phyloP scores from a whole-genome alignment of 2,797 vertebrate species.

The Lates japonicus region DNA sequence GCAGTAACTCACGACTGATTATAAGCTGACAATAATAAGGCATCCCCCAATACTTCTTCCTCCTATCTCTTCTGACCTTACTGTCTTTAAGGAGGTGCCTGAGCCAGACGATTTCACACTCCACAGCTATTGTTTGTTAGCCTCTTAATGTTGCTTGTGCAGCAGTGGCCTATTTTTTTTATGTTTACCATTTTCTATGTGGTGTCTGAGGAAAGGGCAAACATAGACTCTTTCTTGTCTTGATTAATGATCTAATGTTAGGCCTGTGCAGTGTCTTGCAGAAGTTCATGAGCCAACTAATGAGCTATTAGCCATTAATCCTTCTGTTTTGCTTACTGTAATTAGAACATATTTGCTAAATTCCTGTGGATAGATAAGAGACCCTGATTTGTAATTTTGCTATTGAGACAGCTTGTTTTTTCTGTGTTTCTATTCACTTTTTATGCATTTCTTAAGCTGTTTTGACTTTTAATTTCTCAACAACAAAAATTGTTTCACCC shows the following conservation, averaged over 20 bases:
- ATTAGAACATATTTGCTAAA: slow-evolving; percentile 18
- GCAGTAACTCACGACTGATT: slow-evolving; percentile 10
- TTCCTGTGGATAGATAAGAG: background rate
- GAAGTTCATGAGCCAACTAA: slow-evolving; percentile 30
- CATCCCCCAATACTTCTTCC: slow-evolving; percentile 11
- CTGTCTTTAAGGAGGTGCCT: slow-evolving; percentile 22
- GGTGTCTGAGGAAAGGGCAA: slow-evolving; percentile 14
- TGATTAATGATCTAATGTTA: slow-evolving; percentile 41
- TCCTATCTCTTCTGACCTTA: background rate
- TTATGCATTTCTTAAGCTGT: background rate
- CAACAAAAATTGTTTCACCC: slow-evolving; percentile 45
- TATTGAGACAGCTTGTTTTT: background rate
- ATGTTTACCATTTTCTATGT: slow-evolving; percentile 1
- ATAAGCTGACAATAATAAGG: slow-evolving; percentile 12
- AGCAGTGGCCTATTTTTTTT: slow-evolving; percentile 7
- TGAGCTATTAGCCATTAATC: slow-evolving; percentile 19
- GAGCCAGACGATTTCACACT: slow-evolving; percentile 17
- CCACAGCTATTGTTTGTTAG: slow-evolving; percentile 21
- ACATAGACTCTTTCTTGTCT: slow-evolving; percentile 5
- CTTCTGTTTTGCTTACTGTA: slow-evolving; percentile 38
- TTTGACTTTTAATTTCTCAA: slow-evolving; percentile 25
- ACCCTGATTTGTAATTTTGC: background rate
- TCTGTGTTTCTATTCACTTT: background rate
- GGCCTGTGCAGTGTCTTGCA: slow-evolving; percentile 25
- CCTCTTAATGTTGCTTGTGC: slow-evolving; percentile 5